Conservation (phyloP, 1,140 invertebrate genomes). For the Drosophila mojavensis region DNA sequence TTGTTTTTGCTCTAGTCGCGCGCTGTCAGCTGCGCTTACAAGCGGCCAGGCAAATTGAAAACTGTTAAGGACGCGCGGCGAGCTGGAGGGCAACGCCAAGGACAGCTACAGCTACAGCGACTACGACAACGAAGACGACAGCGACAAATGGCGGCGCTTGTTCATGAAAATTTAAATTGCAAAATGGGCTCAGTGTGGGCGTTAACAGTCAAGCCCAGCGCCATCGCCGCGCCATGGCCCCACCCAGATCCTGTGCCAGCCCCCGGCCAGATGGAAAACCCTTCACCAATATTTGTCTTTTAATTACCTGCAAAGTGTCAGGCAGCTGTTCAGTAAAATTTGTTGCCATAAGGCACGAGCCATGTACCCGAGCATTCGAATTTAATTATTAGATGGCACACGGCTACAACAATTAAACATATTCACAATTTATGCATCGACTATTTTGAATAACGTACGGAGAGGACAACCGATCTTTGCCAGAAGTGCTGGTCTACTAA, state of each 20-base stretch:
- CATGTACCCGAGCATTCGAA: conserved; percentile 33
- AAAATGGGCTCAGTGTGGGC: conserved; percentile 71
- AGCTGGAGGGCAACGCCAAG: conserved; percentile 14
- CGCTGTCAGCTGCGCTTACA: conserved; percentile 77
- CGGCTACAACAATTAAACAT: not conserved
- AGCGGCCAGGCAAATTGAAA: conserved; percentile 74
- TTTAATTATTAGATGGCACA: conserved; percentile 41
- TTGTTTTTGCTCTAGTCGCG: conserved; percentile 46
- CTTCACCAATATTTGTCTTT: conserved; percentile 74
- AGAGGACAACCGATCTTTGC: no score
- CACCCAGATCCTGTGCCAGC: not conserved
- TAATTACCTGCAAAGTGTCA: conserved; percentile 77
- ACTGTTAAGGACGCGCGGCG: conserved; percentile 57
- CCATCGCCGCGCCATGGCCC: not conserved
- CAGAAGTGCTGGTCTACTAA: no score
- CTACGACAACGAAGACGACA: conserved; percentile 46
- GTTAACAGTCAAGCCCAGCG: conserved; percentile 28
- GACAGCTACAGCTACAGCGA: conserved; percentile 29
- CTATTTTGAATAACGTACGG: not conserved
- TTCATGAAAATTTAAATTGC: conserved; percentile 82
- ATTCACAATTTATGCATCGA: conserved; percentile 2
- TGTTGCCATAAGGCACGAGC: conserved; percentile 40
- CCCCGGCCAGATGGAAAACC: conserved; percentile 15
- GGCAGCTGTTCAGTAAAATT: conserved; percentile 55
- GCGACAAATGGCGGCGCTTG: conserved; percentile 76